Percentiles rank a stretch among this genome's conserved stretches.
Conservation (phyloP, 2,113 vertebrate species). For the Merops nubicus region DNA sequence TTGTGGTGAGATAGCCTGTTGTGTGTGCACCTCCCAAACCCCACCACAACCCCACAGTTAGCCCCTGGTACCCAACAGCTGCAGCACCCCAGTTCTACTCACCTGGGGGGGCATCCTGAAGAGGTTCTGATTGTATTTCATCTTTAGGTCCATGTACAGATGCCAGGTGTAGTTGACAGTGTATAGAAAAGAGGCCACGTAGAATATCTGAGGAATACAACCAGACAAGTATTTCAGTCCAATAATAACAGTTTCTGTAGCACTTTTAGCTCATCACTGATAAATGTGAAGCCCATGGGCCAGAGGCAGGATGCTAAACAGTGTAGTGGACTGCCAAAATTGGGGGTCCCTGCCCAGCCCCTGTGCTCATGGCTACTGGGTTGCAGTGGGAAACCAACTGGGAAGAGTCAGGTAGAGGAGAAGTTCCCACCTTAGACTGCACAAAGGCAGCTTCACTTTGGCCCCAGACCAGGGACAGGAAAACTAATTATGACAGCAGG, state of each 20-base stretch:
- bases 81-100: neutral
- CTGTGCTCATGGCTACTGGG: neutral
- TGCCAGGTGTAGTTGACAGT: conserved; percentile 88
- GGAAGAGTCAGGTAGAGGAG: neutral
- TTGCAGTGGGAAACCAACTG: neutral
- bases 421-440: neutral
- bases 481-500: neutral
- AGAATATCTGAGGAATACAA: conserved; percentile 82
- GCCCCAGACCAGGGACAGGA: neutral
- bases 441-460: neutral
- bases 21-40: neutral
- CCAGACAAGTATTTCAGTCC: neutral
- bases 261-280: neutral
- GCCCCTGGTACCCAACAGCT: neutral
- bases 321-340: neutral
- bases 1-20: neutral
- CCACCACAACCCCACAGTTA: neutral
- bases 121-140: conserved; percentile 72
- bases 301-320: neutral
- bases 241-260: neutral
- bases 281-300: neutral
- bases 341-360: neutral
- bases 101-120: conserved; percentile 75
- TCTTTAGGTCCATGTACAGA: conserved; percentile 79
- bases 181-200: conserved; percentile 87